phyloP scores from a whole-genome alignment of 2,888 invertebrate species.

The Pecten maximus region DNA sequence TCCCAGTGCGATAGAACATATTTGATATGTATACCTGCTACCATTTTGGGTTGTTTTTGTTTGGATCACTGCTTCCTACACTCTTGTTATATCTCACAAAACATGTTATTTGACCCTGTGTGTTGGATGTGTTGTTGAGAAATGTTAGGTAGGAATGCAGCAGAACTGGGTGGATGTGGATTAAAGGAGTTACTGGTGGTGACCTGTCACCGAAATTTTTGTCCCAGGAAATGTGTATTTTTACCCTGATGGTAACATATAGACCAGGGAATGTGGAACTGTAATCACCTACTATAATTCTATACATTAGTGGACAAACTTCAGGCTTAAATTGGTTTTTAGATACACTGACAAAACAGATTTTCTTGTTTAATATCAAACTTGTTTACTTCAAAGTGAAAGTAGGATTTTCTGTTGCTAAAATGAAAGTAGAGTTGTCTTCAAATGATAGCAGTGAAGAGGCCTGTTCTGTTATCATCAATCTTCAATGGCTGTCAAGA shows the following conservation, averaged over 20 bases:
- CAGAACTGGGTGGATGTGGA: not conserved
- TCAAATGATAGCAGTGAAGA: not conserved
- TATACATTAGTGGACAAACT: not conserved
- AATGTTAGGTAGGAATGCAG: not conserved
- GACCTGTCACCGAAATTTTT: not conserved
- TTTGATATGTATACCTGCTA: not conserved
- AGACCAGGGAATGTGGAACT: too few relatives aligned
- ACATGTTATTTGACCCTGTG: not conserved
- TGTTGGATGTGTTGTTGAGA: not conserved
- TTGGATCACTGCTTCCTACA: not conserved
- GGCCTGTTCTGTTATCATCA: not conserved
- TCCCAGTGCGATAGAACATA: not conserved
- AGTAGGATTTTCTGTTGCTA: slow-evolving; percentile 6
- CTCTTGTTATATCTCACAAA: not conserved
- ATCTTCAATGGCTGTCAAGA: slow-evolving; percentile 35
- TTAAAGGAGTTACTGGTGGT: too few relatives aligned
- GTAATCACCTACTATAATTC: not conserved
- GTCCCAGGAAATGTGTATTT: too few relatives aligned
- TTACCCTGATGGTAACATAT: too few relatives aligned
- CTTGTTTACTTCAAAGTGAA: slow-evolving; percentile 14
- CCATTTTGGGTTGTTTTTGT: not conserved
- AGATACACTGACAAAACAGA: not conserved
- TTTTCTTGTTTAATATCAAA: not conserved
- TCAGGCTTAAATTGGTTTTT: not conserved
- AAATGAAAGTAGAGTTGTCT: slow-evolving; percentile 1